Evolutionary conservation across 35 echinoderm and acorn worm genomes (phyloP), one percentile per base, ranked within the genome.

Genomic region (Apostichopus parvimensis): DNA sequence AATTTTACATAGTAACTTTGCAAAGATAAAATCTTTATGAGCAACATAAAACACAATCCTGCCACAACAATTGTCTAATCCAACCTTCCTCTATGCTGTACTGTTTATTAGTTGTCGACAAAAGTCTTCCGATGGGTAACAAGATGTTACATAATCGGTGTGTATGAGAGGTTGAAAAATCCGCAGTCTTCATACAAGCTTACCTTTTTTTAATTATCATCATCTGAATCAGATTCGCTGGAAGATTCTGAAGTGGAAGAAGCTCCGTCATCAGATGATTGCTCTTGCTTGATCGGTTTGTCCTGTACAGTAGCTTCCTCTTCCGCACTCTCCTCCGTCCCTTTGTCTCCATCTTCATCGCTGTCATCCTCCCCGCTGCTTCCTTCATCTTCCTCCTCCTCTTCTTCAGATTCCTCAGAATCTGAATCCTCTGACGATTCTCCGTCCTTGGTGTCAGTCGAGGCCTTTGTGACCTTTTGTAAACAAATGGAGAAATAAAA

Each of bases 361-460:
- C 23, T 59, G 1, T 66, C 83, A 8, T 87, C 83, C 13, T 87
- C 83, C 10, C 72, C 86, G 4, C 72, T 64, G 14, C 86, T 88
- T 4, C 34, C 86, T 15, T 88, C 86, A 23, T 88, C 86, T 0
- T 88, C 86, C 5, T 88, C 86, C 11, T 72, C 60, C 10, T 88
- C 86, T 7, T 58, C 58, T 14, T 88, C 86, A 11, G 86, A 88
- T 14, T 88, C 86, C 5, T 88, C 86, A 13, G 86, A 73, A 22
- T 88, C 86, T 21, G 57, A 60, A 14, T 88, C 86, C 20, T 56
- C n/a, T 68, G 86, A 84, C 1, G 81, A 60, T n/a, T 84, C 86
- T 73, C 45, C 68, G 53, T 88, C 86, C 15, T 88, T 23, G 14
- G 10, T 52, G 6, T 66, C 61, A 20, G 23, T 21, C 54, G 52